phyloP scores from a whole-genome alignment of 2,797 vertebrate species.

The Argentina silus region DNA sequence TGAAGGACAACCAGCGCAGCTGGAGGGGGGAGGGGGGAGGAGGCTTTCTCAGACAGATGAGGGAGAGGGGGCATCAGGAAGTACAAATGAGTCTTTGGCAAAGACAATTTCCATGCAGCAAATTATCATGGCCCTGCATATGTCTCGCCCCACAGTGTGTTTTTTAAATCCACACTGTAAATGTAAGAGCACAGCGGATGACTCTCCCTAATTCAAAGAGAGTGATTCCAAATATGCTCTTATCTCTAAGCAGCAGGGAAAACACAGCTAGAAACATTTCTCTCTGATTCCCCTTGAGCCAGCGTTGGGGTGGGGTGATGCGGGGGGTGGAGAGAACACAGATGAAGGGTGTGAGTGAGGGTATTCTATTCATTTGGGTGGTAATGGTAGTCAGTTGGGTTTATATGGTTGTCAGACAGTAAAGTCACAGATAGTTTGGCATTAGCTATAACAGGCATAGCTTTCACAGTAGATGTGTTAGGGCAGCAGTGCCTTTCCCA shows the following conservation, averaged over 20 bases:
- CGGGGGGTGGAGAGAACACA: neutral
- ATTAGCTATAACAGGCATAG: no score
- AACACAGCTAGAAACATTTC: constrained; percentile 10
- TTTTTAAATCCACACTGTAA: constrained; percentile 9
- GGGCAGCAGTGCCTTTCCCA: neutral
- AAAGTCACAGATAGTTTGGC: no score
- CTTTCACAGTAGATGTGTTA: neutral
- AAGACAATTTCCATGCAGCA: neutral
- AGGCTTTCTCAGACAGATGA: neutral
- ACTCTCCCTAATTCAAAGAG: constrained; percentile 31
- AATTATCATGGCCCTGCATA: neutral
- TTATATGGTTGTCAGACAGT: no score
- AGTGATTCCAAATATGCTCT: constrained; percentile 14
- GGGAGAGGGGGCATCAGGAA: neutral
- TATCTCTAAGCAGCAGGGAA: constrained; percentile 23
- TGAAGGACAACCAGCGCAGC: constrained; percentile 58
- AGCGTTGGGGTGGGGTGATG: neutral
- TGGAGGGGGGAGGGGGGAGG: neutral
- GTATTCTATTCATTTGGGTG: neutral
- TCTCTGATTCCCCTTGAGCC: constrained; percentile 35
- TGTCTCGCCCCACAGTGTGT: constrained; percentile 17
- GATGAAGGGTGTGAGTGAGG: neutral
- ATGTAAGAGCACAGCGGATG: constrained; percentile 31
- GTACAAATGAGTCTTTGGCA: neutral
- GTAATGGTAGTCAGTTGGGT: neutral